Percentiles rank a stretch among this genome's conserved stretches.
These are phyloP conservation scores for Bradynema listronoti DNA, from an alignment of 1,140 invertebrate genomes.

Conservation along the genomic window DNA sequence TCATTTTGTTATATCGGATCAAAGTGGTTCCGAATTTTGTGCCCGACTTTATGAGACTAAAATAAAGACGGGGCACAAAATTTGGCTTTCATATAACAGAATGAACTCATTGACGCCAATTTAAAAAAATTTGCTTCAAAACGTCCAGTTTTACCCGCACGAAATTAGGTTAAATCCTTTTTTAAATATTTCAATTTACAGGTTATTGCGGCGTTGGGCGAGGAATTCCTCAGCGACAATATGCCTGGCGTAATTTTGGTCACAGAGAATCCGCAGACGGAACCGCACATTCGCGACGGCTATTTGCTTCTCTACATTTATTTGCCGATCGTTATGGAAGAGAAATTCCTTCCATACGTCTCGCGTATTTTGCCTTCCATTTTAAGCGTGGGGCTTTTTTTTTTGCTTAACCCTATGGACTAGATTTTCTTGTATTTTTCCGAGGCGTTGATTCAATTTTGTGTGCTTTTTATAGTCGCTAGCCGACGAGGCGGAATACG, in stretches of 20 bases:
- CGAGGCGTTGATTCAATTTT: slow-evolving; percentile 1
- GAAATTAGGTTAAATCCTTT: too few species aligned
- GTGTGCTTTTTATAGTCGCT: slow-evolving; percentile 69
- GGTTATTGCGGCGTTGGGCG: slow-evolving; percentile 88
- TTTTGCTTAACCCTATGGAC: background rate
- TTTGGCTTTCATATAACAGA: too few species aligned
- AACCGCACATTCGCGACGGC: slow-evolving; percentile 95
- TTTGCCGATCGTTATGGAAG: slow-evolving; percentile 89
- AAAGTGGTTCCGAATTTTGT: too few species aligned
- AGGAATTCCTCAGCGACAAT: slow-evolving; percentile 84
- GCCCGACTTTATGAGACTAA: too few species aligned
- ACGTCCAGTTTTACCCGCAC: too few species aligned
- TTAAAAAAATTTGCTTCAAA: too few species aligned
- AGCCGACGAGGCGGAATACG: slow-evolving; percentile 97
- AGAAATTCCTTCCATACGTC: slow-evolving; percentile 90
- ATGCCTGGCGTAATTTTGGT: slow-evolving; percentile 97
- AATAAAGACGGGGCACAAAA: too few species aligned
- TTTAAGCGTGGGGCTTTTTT: slow-evolving; percentile 66
- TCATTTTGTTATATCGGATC: too few species aligned
- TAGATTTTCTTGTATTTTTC: background rate
- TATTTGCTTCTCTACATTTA: slow-evolving; percentile 99
- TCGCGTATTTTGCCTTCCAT: slow-evolving; percentile 95
- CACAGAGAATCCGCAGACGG: slow-evolving; percentile 71
- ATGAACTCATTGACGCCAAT: too few species aligned
- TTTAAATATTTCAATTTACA: too few species aligned